These are phyloP conservation scores for Chloromyia formosa DNA, from an alignment of 2,888 invertebrate genomes.

Conservation along the genomic window DNA sequence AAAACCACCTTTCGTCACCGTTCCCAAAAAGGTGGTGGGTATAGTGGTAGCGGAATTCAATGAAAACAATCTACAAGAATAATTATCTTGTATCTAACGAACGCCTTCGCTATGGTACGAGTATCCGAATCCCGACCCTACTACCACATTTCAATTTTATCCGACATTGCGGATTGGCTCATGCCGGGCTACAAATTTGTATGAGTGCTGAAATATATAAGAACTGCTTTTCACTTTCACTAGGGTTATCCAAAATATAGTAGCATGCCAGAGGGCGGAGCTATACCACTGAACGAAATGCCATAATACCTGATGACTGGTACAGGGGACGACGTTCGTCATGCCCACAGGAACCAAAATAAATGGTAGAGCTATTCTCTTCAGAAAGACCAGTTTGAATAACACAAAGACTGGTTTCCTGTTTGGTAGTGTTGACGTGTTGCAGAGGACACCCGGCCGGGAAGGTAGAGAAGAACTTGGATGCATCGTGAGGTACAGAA, in stretches of 20 bases:
- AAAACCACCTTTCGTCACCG: neutral
- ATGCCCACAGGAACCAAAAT: neutral
- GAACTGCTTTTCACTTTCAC: slow-evolving; percentile 30
- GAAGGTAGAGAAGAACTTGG: slow-evolving; percentile 40
- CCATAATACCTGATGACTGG: neutral
- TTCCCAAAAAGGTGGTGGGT: too few species aligned
- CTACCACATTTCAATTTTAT: slow-evolving; percentile 15
- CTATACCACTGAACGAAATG: neutral
- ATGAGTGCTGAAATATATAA: slow-evolving; percentile 14
- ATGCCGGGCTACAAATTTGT: neutral
- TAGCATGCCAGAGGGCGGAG: slow-evolving; percentile 6
- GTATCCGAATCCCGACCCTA: neutral
- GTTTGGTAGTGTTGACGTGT: slow-evolving; percentile 19
- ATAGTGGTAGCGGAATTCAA: neutral
- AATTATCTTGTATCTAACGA: slow-evolving; percentile 2
- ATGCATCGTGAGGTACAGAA: slow-evolving; percentile 32
- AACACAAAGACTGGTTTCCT: neutral
- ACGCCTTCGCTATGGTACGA: neutral
- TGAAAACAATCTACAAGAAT: neutral
- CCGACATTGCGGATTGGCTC: slow-evolving; percentile 30
- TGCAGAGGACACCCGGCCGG: slow-evolving; percentile 13
- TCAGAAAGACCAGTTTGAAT: too few species aligned
- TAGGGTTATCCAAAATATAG: slow-evolving; percentile 27
- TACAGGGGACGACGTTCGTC: neutral
- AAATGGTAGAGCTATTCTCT: slow-evolving; percentile 5